Conservation (phyloP, 1,140 invertebrate species). For the Ostrea edulis region DNA sequence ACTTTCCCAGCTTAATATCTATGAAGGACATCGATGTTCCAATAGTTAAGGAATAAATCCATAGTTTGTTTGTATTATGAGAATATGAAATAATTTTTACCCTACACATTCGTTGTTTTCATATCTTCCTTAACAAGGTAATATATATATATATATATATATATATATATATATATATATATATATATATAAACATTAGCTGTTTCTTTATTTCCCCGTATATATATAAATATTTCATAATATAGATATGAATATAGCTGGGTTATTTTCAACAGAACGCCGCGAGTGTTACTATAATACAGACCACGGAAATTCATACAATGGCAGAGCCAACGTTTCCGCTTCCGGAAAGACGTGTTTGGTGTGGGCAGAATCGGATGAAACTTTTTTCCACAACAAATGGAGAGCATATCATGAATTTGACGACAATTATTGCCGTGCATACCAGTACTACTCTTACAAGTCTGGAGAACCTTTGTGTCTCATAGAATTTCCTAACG, state of each 20-base stretch:
- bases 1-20: no score
- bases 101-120: no score
- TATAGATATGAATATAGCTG: neutral
- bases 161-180: no score
- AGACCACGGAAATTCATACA: conserved; percentile 46
- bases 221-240: no score
- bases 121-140: no score
- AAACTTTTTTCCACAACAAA: neutral
- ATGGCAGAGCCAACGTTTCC: conserved; percentile 32
- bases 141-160: no score
- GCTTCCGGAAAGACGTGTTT: conserved; percentile 11
- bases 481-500: neutral
- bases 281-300: conserved; percentile 40
- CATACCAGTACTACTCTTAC: neutral
- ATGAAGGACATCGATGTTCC: no score
- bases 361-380: neutral
- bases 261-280: neutral
- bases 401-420: conserved; percentile 27
- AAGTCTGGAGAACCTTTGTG: conserved; percentile 3
- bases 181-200: no score
- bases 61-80: no score
- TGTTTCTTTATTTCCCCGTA: no score
- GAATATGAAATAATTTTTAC: no score
- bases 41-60: no score
- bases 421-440: conserved; percentile 42